phyloP scores from a whole-genome alignment of 1,140 invertebrate species.

The Rhizoglyphus robini region DNA sequence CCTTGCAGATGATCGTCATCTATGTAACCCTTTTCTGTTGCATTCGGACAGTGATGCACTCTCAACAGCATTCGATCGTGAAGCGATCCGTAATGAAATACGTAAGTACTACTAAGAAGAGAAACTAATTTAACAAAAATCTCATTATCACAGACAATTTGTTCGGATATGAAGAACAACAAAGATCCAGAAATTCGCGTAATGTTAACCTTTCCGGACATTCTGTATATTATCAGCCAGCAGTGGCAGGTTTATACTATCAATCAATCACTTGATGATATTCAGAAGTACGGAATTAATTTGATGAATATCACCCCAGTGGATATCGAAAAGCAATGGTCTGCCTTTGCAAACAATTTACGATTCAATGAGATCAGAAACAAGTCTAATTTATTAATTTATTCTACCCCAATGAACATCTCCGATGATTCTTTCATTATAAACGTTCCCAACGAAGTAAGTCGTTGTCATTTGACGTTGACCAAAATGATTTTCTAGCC shows the following conservation, averaged over 20 bases:
- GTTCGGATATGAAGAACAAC: neutral
- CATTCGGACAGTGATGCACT: too few relatives aligned
- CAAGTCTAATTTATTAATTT: neutral
- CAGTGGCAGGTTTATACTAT: neutral
- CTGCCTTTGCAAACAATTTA: neutral
- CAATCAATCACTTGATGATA: neutral
- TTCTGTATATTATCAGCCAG: neutral
- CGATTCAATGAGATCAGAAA: neutral
- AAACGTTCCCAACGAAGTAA: neutral
- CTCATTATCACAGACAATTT: neutral
- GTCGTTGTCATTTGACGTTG: neutral
- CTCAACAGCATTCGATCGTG: too few relatives aligned
- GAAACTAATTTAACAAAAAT: too few relatives aligned
- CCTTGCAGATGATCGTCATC: too few relatives aligned
- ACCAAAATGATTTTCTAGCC: neutral
- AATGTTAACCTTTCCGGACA: neutral
- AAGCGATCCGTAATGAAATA: too few relatives aligned
- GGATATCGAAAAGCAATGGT: neutral
- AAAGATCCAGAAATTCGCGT: neutral
- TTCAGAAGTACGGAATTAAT: neutral
- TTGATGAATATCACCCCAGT: neutral
- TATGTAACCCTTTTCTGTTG: too few relatives aligned
- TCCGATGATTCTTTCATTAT: neutral
- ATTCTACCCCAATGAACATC: neutral
- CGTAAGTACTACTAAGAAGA: too few relatives aligned